phyloP scores from a whole-genome alignment of 1,140 invertebrate species.

The Amphibalanus amphitrite region DNA sequence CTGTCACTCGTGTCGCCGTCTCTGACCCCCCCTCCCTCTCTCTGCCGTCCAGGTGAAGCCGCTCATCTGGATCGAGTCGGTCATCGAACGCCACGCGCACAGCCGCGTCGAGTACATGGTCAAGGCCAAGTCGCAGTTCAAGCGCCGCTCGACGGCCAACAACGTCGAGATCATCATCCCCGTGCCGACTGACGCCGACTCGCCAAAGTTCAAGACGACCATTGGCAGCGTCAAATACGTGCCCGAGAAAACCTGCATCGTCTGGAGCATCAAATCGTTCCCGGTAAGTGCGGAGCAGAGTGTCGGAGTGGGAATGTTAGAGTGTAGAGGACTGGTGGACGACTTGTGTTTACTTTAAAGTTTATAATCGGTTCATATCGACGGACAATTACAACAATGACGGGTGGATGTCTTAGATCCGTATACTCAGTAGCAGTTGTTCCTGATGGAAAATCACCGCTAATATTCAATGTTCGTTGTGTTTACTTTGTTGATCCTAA shows the following conservation, averaged over 20 bases:
- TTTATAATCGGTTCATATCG: too few relatives aligned
- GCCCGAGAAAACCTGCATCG: constrained; percentile 91
- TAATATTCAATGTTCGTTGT: too few relatives aligned
- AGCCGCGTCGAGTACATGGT: constrained; percentile 99
- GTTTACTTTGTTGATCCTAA: too few relatives aligned
- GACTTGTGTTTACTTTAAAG: too few relatives aligned
- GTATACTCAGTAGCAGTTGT: too few relatives aligned
- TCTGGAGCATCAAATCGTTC: constrained; percentile 99
- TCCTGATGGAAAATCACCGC: too few relatives aligned
- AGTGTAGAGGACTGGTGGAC: too few relatives aligned
- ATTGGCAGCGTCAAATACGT: constrained; percentile 96
- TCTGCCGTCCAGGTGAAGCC: constrained; percentile 86
- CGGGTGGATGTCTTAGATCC: too few relatives aligned
- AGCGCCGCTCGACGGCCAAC: constrained; percentile 91
- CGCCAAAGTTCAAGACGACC: constrained; percentile 96
- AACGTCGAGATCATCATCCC: constrained; percentile 99
- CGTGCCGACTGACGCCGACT: constrained; percentile 93
- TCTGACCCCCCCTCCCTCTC: too few relatives aligned
- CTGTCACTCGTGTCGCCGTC: too few relatives aligned
- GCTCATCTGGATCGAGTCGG: constrained; percentile 98
- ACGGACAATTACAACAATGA: too few relatives aligned
- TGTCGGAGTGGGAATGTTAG: too few relatives aligned
- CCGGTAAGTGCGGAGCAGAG: constrained; percentile 41
- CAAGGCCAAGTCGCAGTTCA: constrained; percentile 98
- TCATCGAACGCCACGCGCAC: constrained; percentile 96